Evolutionary conservation across 2,888 invertebrate genomes (phyloP).

Genomic region (Spodoptera littoralis): DNA sequence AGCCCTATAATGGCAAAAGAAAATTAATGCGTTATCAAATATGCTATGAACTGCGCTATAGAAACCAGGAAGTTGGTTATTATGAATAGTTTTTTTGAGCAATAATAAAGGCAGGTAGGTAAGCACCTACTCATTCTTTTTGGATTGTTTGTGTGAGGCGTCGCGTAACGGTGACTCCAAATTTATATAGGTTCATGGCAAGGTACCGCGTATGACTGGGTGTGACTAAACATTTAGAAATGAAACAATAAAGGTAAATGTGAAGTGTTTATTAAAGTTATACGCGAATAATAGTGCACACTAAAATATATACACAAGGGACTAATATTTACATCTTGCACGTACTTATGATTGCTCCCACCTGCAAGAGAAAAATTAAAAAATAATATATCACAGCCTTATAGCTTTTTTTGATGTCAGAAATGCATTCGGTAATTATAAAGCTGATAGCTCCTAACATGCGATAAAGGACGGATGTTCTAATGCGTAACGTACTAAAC

Average conservation of each 20-base stretch:
- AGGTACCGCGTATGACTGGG: too few species aligned
- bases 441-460: conserved; percentile 23
- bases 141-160: too few species aligned
- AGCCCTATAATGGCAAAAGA: too few species aligned
- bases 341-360: conserved; percentile 66
- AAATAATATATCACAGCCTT: conserved; percentile 80
- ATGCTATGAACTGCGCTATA: too few species aligned
- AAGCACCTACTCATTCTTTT: too few species aligned
- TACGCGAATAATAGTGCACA: conserved; percentile 73
- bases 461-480: conserved; percentile 35
- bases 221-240: background rate
- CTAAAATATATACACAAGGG: conserved; percentile 78
- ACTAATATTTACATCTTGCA: conserved; percentile 82
- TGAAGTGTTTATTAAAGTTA: conserved; percentile 78
- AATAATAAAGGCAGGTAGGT: too few species aligned
- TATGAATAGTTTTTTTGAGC: too few species aligned
- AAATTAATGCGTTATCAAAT: too few species aligned
- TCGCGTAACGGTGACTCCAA: too few species aligned
- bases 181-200: too few species aligned
- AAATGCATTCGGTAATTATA: conserved; percentile 58
- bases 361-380: conserved; percentile 81
- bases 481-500: background rate
- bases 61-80: too few species aligned
- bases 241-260: conserved; percentile 18
- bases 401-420: conserved; percentile 63